Conservation (phyloP, 1,140 invertebrate genomes). For the Wasmannia auropunctata region DNA sequence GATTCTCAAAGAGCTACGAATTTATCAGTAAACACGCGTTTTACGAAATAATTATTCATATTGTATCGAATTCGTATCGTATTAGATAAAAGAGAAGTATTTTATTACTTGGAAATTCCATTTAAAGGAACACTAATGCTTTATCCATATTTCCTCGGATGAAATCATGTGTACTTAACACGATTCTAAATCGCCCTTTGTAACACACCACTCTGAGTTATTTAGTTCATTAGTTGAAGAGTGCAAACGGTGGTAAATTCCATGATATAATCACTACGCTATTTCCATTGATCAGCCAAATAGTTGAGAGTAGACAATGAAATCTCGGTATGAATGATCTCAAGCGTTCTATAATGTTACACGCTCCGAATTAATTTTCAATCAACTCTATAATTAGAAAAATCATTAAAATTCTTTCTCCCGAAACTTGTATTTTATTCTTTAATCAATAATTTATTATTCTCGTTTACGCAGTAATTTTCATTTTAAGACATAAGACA, state of each 20-base stretch:
- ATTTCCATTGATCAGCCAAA: conserved; percentile 33
- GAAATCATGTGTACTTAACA: neutral
- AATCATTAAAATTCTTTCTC: neutral
- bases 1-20: too few relatives aligned
- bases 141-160: neutral
- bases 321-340: neutral
- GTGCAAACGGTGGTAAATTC: neutral
- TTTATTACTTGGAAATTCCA: neutral
- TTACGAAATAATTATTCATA: neutral
- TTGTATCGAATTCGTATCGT: neutral
- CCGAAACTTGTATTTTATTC: neutral
- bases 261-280: neutral
- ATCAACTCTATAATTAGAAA: neutral
- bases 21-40: neutral
- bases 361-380: neutral
- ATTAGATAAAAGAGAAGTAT: neutral
- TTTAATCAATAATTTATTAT: conserved; percentile 7
- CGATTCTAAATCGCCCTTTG: conserved; percentile 3
- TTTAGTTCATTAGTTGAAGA: conserved; percentile 29
- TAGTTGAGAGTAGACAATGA: conserved; percentile 14
- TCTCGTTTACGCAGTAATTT: neutral
- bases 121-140: neutral
- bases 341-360: neutral
- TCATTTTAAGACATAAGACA: neutral
- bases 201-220: neutral